Evolutionary conservation across 2,888 invertebrate species (phyloP), one percentile per base, ranked within the genome.

Genomic region (Orchesella flavescens): DNA sequence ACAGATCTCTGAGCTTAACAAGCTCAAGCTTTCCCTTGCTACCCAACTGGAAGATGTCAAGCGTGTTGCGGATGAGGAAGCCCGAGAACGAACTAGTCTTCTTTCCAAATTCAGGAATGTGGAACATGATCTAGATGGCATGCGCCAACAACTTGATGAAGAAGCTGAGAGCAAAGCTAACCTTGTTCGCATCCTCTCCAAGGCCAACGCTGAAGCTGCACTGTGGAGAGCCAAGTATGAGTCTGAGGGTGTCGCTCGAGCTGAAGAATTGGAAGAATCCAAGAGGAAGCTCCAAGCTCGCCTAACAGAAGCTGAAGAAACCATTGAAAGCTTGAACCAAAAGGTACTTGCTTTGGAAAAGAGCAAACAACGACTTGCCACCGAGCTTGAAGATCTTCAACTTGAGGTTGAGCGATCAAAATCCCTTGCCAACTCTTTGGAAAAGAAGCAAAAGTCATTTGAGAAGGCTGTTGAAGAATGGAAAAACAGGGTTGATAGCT

Each of bases 391-490:
- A 91, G 98, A 99, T 91, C 93, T 98, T 90, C 96, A 97, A 92
- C 94, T 98, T 90, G 98, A 99, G 92, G 97, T 98, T 90, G 99
- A 99, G 92, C 94, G 98, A 90, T 97, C 98, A 89, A 97, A 97
- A 89, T 95, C 96, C 74, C 95, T 97, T 90, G 98, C 98, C 91
- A 96, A 95, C 90, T 96, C 97, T 87, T 96, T 98, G 90, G 99
- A 99, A 92, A 99, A 99, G 96, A 98, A 98, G 92, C 99, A 99
- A 93, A 98, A 98, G 93, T 96, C 97, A 89, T 99, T 99, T 93
- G 99, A 99, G 94, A 98, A 98, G 93, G 97, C 98, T 92, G 96
- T 99, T 91, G 95, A 97, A 89, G 99, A 99, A 94, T 99, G 99
- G 99, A 98, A 99, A 92, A 95, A 97, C 93, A 99, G 99, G 94